Percentiles rank a stretch among this genome's conserved stretches.
Conservation (phyloP, 2,113 vertebrate species). For the Anhinga anhinga region DNA sequence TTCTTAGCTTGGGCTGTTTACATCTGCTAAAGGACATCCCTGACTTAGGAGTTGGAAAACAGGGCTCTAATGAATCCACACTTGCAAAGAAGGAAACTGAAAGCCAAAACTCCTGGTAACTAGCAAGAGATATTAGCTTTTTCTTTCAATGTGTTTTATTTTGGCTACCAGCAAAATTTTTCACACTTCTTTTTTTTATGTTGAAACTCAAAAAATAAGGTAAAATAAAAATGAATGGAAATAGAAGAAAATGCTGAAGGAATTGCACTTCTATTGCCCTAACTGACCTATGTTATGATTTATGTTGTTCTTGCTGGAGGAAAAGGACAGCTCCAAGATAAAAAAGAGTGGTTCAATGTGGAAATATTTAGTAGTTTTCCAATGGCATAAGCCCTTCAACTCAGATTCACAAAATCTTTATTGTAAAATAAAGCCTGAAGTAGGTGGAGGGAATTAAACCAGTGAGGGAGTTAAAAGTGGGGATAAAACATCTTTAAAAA, state of each 20-base stretch:
- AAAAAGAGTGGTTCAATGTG: not conserved
- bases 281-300: not conserved
- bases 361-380: not conserved
- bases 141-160: not conserved
- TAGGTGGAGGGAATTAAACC: not conserved
- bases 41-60: not conserved
- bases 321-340: not conserved
- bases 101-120: not conserved
- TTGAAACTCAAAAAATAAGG: not conserved
- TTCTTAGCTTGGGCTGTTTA: not conserved
- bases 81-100: not conserved
- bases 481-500: not conserved
- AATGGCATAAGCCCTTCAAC: not conserved
- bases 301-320: not conserved
- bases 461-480: not conserved
- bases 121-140: not conserved
- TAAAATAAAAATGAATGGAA: not conserved
- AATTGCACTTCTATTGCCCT: not conserved
- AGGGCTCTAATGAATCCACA: not conserved
- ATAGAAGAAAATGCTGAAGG: not conserved
- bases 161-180: not conserved
- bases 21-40: fast-evolving
- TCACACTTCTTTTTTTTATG: not conserved
- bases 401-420: not conserved
- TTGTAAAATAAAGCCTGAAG: not conserved